Base-by-base conservation (phyloP, 2,888 invertebrate species). In the Herminia tarsipennalis region DNA sequence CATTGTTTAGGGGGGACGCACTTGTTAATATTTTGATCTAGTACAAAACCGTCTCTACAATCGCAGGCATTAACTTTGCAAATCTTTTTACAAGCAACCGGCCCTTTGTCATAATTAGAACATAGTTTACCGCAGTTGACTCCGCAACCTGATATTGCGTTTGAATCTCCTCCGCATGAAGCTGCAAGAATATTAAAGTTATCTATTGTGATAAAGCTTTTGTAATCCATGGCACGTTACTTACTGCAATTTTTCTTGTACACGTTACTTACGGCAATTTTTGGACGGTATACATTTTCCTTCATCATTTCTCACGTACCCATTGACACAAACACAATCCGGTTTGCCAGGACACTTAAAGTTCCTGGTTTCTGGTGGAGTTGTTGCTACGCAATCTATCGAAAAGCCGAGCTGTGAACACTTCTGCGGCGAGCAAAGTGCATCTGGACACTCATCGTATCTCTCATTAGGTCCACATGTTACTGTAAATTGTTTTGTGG, bases 31-130 rank as follows among this genome's bases (percentile, higher is more conserved):
- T 17, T 17, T 39, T 43, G 6, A 46, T 33, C 6, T 61, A 56
- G 6, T 17, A 50, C 10, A 70, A 54, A 63, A 5, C 42, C 51
- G 21, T 44, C n/a, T 32, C 55, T 49, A 40, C 71, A 71, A 8
- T 60, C 28, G 16, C 71, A 71, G 3, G 21, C 56, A 13, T 38
- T 10, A 20, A 33, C 5, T 12, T 9, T 12, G 2, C 30, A 32
- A 9, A 0, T 10, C 4, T 18, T 12, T 1, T 32, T 18, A 32
- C 30, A 32, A 2, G 18, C 30, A 32, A 10, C 10, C 12, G n/a
- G n/a, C 20, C 5, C 20, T 18, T 3, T 5, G 5, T 18, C 20
- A 5, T 18, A 18, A 18, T 18, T 5, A 3, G 20, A 18, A 18
- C 20, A 18, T 4, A 3, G 20, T 18, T 18, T 18, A 5, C 20